phyloP scores from a whole-genome alignment of 2,113 vertebrate genomes.

The Taurulus bubalis region DNA sequence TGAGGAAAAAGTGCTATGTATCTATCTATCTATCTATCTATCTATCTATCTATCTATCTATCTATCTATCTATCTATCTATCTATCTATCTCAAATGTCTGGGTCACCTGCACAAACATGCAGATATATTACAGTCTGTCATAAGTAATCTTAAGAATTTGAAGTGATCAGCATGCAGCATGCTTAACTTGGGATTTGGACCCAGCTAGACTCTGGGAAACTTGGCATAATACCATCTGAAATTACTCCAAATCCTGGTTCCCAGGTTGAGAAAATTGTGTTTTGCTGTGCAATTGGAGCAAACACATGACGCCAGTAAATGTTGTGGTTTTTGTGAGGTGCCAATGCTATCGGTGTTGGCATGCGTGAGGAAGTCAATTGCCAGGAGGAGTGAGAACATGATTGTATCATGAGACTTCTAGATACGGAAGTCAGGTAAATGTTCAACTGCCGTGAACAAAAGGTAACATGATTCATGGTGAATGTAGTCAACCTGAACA shows the following conservation, averaged over 20 bases:
- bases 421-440: slow-evolving; percentile 5
- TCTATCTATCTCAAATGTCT: neutral
- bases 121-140: slow-evolving; percentile 31
- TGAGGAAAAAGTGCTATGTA: neutral
- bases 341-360: slow-evolving; percentile 52
- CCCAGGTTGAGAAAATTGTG: slow-evolving; percentile 62
- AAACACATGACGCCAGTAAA: slow-evolving; percentile 37
- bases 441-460: slow-evolving; percentile 9
- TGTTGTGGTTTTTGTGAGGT: slow-evolving; percentile 37
- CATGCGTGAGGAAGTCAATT: slow-evolving; percentile 7
- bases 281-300: slow-evolving; percentile 35
- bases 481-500: neutral
- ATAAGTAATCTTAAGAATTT: slow-evolving; percentile 37
- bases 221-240: slow-evolving; percentile 62
- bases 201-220: slow-evolving; percentile 32
- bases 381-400: slow-evolving; percentile 11
- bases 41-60: no score
- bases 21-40: no score
- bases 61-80: no score
- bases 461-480: neutral
- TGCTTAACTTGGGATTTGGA: slow-evolving; percentile 20
- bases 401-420: slow-evolving; percentile 1
- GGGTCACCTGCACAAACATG: neutral
- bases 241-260: slow-evolving; percentile 66
- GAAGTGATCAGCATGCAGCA: slow-evolving; percentile 7